phyloP scores from a whole-genome alignment of 2,113 vertebrate genomes.

The Grantiella picta region DNA sequence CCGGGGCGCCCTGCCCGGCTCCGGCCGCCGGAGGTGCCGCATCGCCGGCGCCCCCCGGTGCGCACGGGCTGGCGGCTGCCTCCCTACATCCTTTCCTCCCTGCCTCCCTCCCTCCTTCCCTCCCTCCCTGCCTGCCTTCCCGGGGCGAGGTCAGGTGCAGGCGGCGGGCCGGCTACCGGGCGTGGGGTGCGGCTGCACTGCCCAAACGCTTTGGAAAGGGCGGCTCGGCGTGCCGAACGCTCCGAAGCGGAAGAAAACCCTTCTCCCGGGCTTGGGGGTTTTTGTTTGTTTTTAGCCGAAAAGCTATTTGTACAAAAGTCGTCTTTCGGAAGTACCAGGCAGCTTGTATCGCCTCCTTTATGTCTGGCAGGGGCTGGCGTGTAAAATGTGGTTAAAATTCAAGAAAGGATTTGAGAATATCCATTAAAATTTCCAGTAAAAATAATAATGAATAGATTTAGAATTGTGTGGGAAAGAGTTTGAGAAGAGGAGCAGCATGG shows the following conservation, averaged over 20 bases:
- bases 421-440: not conserved
- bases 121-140: not conserved
- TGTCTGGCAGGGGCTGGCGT: not conserved
- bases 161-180: not conserved
- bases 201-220: not conserved
- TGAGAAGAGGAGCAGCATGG: not conserved
- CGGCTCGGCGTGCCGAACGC: not conserved
- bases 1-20: not conserved
- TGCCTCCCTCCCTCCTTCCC: not conserved
- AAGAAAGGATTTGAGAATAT: not conserved
- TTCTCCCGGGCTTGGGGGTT: fast-evolving
- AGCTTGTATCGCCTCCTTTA: not conserved
- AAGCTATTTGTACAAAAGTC: not conserved
- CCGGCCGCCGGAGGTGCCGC: not conserved
- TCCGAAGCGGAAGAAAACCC: not conserved
- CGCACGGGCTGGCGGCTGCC: not conserved
- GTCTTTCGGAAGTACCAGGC: not conserved
- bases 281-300: not conserved
- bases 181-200: not conserved
- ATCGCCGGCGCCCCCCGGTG: not conserved
- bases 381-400: not conserved
- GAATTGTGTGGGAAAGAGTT: not conserved
- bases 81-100: not conserved
- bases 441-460: not conserved
- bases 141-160: not conserved